A percentile compares a stretch with the other conserved stretches of the same genome.
Conservation (phyloP, 2,113 vertebrate genomes). For the Pica pica region DNA sequence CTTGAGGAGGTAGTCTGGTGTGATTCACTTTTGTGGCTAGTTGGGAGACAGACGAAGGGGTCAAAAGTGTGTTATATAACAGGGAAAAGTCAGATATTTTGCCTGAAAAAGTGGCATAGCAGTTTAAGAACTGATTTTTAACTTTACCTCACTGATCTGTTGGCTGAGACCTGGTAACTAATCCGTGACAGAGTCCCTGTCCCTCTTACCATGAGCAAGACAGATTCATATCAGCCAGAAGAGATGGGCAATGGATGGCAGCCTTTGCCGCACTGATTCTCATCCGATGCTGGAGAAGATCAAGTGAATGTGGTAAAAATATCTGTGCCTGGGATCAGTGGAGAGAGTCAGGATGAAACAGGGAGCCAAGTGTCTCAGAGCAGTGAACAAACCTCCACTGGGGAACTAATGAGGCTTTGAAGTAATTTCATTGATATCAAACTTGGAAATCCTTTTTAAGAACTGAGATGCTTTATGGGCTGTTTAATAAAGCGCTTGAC, state of each 20-base stretch:
- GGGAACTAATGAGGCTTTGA: slow-evolving; percentile 28
- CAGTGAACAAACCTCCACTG: neutral
- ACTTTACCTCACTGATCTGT: neutral
- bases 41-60: neutral
- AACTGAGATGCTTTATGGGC: slow-evolving; percentile 13
- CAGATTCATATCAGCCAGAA: neutral
- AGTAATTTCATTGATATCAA: neutral
- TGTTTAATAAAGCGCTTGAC: slow-evolving; percentile 47
- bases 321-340: neutral
- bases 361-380: neutral
- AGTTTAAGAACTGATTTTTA: neutral
- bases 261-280: neutral
- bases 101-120: neutral
- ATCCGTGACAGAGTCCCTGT: neutral
- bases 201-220: neutral
- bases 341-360: neutral
- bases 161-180: neutral
- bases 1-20: accelerated
- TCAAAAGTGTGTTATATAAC: neutral
- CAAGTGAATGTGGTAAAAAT: neutral
- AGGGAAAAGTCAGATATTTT: neutral
- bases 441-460: slow-evolving; percentile 23
- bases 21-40: neutral
- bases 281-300: neutral
- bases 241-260: neutral